Evolutionary conservation across 2,888 invertebrate genomes (phyloP).

Genomic region (Atethmia centrago): DNA sequence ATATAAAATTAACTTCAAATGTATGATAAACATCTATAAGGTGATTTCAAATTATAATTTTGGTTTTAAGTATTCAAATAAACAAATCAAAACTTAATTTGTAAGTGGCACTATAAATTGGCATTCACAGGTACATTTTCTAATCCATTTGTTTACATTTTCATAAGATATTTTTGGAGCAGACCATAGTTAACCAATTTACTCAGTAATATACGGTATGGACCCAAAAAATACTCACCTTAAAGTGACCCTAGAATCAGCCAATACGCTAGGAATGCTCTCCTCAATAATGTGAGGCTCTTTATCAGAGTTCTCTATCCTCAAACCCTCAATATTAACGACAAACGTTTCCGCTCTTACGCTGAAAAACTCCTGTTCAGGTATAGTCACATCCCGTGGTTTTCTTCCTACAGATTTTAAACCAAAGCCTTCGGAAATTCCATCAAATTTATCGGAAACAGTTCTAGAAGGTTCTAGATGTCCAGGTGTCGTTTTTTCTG

Average conservation of each 20-base stretch:
- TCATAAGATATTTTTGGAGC: no score
- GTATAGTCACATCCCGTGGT: constrained; percentile 60
- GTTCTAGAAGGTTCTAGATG: not conserved
- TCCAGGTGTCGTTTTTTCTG: constrained; percentile 2
- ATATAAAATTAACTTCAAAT: no score
- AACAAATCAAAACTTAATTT: no score
- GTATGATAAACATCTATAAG: no score
- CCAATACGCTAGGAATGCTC: constrained; percentile 93
- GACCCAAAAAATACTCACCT: constrained; percentile 71
- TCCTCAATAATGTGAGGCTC: constrained; percentile 88
- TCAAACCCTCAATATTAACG: constrained; percentile 88
- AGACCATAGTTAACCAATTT: no score
- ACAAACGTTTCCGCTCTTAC: constrained; percentile 64
- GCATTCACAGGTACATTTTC: no score
- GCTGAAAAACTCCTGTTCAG: constrained; percentile 68
- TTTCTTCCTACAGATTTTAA: constrained; percentile 40
- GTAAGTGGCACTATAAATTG: no score
- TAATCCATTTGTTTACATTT: no score
- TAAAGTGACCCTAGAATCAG: constrained; percentile 90
- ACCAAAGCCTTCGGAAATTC: not conserved
- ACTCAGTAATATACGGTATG: no score
- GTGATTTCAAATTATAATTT: no score
- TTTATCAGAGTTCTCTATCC: constrained; percentile 91
- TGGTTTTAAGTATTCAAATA: no score
- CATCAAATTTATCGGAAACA: not conserved